A percentile compares a stretch with the other conserved stretches of the same genome.
Evolutionary conservation across 2,888 invertebrate species (phyloP).

Genomic region (Torymus auratus): DNA sequence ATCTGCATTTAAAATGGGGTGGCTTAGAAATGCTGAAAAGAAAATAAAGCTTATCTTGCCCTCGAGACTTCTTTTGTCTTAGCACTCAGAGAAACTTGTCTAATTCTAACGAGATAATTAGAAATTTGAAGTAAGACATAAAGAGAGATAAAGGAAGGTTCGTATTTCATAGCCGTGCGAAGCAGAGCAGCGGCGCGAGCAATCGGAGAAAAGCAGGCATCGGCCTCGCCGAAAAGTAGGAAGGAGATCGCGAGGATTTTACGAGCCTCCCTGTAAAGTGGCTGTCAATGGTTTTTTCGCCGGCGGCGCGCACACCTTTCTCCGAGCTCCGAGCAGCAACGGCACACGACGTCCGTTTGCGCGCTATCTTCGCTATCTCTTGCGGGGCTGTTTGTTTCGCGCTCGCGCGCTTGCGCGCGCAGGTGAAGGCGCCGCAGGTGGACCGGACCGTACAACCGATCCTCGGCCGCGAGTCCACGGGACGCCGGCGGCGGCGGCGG

Average conservation of each 20-base stretch:
- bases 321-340: slow-evolving; percentile 3
- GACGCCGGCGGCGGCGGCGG: slow-evolving; percentile 58
- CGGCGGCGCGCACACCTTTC: slow-evolving; percentile 18
- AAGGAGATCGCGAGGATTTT: slow-evolving; percentile 37
- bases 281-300: slow-evolving; percentile 34
- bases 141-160: background rate
- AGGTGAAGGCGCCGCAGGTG: slow-evolving; percentile 75
- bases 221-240: slow-evolving; percentile 3
- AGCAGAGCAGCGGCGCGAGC: slow-evolving; percentile 2
- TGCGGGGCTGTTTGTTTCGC: slow-evolving; percentile 48
- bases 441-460: slow-evolving; percentile 70
- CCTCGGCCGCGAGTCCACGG: slow-evolving; percentile 57
- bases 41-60: too few relatives aligned
- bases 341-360: background rate
- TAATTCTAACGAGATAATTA: too few relatives aligned
- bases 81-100: too few relatives aligned
- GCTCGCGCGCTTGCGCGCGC: slow-evolving; percentile 68
- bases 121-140: too few relatives aligned
- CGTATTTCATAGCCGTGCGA: too few relatives aligned
- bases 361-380: slow-evolving; percentile 53
- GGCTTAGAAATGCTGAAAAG: too few relatives aligned
- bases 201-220: background rate
- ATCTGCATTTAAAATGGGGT: too few relatives aligned
- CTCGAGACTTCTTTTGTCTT: too few relatives aligned
- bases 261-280: slow-evolving; percentile 45